Base-by-base conservation (phyloP, 2,113 vertebrate genomes). In the Calonectris borealis region DNA sequence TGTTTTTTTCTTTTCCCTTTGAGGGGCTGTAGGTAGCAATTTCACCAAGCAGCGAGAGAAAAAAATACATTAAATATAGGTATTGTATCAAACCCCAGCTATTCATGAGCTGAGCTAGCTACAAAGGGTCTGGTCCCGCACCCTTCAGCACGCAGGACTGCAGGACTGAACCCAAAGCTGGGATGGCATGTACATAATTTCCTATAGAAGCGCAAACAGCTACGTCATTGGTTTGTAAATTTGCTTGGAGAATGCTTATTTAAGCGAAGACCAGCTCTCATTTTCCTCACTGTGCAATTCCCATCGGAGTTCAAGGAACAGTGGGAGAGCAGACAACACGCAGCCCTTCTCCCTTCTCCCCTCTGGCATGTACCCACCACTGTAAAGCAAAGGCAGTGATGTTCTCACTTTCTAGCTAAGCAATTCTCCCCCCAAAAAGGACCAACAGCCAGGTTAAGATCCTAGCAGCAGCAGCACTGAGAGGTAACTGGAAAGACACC, bases 281-380 rank as follows among this genome's bases (percentile, higher is more conserved):
- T 70, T 95, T 95, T 83, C 48, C 29, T 77, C 2, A 1, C 71
- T 75, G 46, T 42, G n/a, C 25, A 88, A 21, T 72, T 95, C 57
- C 62, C 5, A 21, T 19, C 4, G 1, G 40, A 76, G 18, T 81
- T 82, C 19, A 57, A 76, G 57, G 29, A 65, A 49, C 10, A 48
- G 34, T 61, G 49, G 36, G 36, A 92, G 54, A 62, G 22, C 32
- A 93, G 31, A 58, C 16, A 85, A 14, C 11, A 8, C 0, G 0
- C 11, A 57, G 48, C 4, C 11, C 17, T 70, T 62, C 26, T 82
- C 34, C 31, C 52, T 58, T 44, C 18, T 22, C 29, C 42, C 31
- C 8, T 7, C 5, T 27, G 51, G 26, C 21, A 83, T 0, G 0
- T 3, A 21, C 15, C 13, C 58, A 83, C 4, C 11, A 8, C 32